Evolutionary conservation across 1,140 invertebrate species (phyloP).

Genomic region (Drosophila prosaltans): DNA sequence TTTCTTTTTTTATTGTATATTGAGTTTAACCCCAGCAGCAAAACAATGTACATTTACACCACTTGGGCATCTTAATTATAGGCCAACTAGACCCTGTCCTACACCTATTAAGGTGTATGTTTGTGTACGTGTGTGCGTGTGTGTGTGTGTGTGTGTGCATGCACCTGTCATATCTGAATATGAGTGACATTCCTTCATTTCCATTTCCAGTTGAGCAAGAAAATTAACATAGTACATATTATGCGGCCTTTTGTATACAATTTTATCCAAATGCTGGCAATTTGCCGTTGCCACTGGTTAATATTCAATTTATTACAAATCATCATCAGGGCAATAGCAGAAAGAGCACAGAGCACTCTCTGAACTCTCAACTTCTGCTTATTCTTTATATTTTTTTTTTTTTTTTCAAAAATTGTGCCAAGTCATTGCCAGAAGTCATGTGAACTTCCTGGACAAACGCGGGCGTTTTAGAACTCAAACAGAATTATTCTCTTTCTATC

Average conservation of each 20-base stretch:
- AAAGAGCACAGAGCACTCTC: background rate
- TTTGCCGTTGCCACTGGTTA: conserved; percentile 65
- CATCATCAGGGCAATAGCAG: conserved; percentile 35
- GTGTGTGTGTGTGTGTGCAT: conserved; percentile 21
- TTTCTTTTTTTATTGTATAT: background rate
- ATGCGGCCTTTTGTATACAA: conserved; percentile 14
- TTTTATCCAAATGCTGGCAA: conserved; percentile 45
- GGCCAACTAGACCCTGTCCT: conserved; percentile 35
- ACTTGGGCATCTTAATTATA: conserved; percentile 76
- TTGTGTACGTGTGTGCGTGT: background rate
- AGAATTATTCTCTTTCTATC: conserved; percentile 10
- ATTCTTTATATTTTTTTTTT: conserved; percentile 14
- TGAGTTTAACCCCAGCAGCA: conserved; percentile 30
- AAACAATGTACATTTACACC: conserved; percentile 73
- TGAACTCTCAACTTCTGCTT: conserved; percentile 74
- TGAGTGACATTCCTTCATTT: conserved; percentile 66
- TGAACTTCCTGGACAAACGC: conserved; percentile 69
- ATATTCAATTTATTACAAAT: conserved; percentile 79
- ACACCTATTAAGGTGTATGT: background rate
- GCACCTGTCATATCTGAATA: conserved; percentile 71
- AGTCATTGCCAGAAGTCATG: conserved; percentile 65
- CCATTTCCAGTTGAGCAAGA: conserved; percentile 3
- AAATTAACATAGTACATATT: conserved; percentile 56
- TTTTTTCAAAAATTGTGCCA: conserved; percentile 41
- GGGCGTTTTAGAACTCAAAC: conserved; percentile 12